phyloP scores from a whole-genome alignment of 2,797 vertebrate species.

The Paedocypris micromegethes region DNA sequence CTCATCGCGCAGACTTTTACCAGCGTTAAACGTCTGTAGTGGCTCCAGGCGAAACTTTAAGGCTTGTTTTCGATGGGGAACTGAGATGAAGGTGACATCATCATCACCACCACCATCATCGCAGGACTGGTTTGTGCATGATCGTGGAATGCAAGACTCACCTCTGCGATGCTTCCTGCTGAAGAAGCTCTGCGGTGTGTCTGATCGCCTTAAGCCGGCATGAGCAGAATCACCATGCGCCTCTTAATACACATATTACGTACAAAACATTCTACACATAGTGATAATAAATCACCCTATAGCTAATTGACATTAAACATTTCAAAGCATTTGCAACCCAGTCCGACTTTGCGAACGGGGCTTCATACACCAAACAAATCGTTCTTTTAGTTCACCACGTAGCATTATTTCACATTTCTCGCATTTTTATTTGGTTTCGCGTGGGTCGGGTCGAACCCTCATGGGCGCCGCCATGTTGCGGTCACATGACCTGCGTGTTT shows the following conservation, averaged over 20 bases:
- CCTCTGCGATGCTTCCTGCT: slow-evolving; percentile 53
- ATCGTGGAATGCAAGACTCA: slow-evolving; percentile 74
- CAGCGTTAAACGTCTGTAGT: slow-evolving; percentile 23
- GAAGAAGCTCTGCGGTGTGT: background rate
- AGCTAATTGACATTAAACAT: too few relatives aligned
- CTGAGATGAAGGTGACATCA: slow-evolving; percentile 47
- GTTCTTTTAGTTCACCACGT: too few relatives aligned
- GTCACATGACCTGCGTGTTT: slow-evolving; percentile 2
- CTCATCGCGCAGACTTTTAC: slow-evolving; percentile 11
- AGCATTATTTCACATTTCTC: too few relatives aligned
- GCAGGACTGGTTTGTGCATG: slow-evolving; percentile 70
- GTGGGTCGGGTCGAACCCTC: background rate
- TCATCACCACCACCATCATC: slow-evolving; percentile 15
- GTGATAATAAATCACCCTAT: too few relatives aligned
- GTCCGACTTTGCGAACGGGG: too few relatives aligned
- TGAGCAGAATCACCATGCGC: too few relatives aligned
- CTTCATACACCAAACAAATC: too few relatives aligned
- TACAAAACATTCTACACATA: too few relatives aligned
- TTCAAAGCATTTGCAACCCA: too few relatives aligned
- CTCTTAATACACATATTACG: too few relatives aligned
- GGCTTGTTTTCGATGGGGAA: slow-evolving; percentile 29
- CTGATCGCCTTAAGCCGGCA: too few relatives aligned
- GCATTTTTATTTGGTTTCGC: too few relatives aligned
- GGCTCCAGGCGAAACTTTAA: slow-evolving; percentile 8
- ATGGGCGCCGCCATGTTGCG: slow-evolving; percentile 6